A percentile compares a stretch with the other conserved stretches of the same genome.
Conservation (phyloP, 2,888 invertebrate species). For the Hemicrepidius hirtus region DNA sequence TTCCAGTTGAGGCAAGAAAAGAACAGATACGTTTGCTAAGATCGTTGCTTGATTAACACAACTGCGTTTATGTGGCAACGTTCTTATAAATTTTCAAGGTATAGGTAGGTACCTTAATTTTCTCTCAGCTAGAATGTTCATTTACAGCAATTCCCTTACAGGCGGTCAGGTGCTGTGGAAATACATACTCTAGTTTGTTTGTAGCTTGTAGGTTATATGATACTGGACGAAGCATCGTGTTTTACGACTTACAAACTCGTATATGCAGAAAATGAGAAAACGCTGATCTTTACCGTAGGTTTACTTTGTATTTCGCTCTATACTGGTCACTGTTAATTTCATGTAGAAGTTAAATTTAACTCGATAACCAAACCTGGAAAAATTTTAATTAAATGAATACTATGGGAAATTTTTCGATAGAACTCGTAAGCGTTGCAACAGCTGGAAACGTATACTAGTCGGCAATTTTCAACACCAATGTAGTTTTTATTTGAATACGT, state of each 20-base stretch:
- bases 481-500: too few species aligned
- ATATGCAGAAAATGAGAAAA: constrained; percentile 9
- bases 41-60: too few species aligned
- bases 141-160: background rate
- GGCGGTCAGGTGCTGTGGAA: constrained; percentile 10
- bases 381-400: too few species aligned
- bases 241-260: constrained; percentile 9
- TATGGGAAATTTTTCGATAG: too few species aligned
- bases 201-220: constrained; percentile 1
- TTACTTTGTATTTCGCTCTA: background rate
- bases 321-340: background rate
- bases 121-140: background rate
- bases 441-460: too few species aligned
- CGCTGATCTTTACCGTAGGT: background rate
- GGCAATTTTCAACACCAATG: too few species aligned
- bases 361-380: too few species aligned
- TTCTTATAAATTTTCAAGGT: too few species aligned
- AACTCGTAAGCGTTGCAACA: too few species aligned
- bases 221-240: constrained; percentile 10
- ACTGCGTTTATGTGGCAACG: too few species aligned
- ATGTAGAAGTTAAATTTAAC: background rate
- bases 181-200: constrained; percentile 16
- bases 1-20: too few species aligned
- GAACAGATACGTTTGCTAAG: too few species aligned
- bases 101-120: background rate